Conservation (phyloP, 2,797 vertebrate genomes). For the Prionace glauca region DNA sequence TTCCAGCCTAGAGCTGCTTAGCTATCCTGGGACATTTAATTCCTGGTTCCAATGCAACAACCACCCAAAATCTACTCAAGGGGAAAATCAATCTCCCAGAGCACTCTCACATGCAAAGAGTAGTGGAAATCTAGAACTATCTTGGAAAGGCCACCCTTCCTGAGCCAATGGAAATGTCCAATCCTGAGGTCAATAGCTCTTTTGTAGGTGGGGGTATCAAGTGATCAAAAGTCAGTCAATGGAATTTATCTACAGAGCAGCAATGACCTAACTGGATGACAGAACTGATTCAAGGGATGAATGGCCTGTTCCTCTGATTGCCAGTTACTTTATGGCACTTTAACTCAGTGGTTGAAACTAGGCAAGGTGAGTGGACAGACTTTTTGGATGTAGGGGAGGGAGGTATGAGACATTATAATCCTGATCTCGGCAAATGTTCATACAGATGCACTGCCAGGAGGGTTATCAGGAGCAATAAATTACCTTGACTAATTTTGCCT, state of each 20-base stretch:
- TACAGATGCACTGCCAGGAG: not conserved
- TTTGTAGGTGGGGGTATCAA: not conserved
- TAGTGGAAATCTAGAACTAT: too few species aligned
- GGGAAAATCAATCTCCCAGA: not conserved
- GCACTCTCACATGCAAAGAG: not conserved
- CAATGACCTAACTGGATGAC: too few species aligned
- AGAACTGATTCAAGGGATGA: not conserved
- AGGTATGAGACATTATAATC: not conserved
- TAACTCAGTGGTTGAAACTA: not conserved
- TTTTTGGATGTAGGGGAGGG: not conserved
- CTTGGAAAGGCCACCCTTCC: too few species aligned
- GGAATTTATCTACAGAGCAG: not conserved
- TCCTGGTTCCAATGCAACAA: too few species aligned
- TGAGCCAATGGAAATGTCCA: not conserved
- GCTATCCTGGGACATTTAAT: too few species aligned
- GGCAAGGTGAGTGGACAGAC: not conserved
- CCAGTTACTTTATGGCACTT: not conserved
- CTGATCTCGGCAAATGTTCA: not conserved
- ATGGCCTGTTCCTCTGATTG: not conserved
- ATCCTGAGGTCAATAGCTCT: not conserved
- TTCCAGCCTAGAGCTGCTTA: too few species aligned
- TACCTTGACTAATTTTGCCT: conserved; percentile 12
- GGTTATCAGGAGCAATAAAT: not conserved
- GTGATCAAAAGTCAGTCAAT: not conserved
- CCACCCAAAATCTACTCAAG: too few species aligned